Evolutionary conservation across 2,797 vertebrate species (phyloP), one percentile per base, ranked within the genome.

Genomic region (Gymnothorax javanicus): DNA sequence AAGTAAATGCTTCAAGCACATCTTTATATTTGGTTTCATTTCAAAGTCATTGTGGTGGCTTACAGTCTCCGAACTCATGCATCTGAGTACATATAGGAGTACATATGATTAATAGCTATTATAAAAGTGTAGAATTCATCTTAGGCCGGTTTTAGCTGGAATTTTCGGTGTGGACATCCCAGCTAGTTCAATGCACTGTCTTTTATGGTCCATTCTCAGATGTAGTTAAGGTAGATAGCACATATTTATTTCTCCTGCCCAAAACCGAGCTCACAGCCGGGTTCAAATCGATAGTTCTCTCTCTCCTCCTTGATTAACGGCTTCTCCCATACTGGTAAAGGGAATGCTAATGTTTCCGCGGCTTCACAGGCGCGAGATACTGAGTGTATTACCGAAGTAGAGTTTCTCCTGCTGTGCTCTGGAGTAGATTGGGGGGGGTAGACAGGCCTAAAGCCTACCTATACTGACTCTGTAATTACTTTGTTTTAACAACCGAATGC

Each of bases 241-340:
- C 54, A 25, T 57, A 23, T 82, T 58, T 13, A 27, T 82, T 27
- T 13, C 54, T 13, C 23, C 23, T 0, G 7, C 27, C 25, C 33
- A n/a, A 52, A 54, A 52, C 7, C 43, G 23, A 82, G 81, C 81
- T 59, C 56, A 27, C n/a, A 56, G 81, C 13, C 54, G 12, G 56
- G 25, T 33, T 11, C 50, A 43, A 85, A 85, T 71, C 84, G 69
- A 54, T n/a, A 54, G 17, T 54, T 54, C 54, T 82, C 43, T 54
- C 54, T 82, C 43, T 75, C 58, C 59, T 27, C 20, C 25, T 84
- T 84, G 83, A 84, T 84, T 64, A 84, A 64, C 17, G 27, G 2
- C 50, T 7, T 17, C 33, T 84, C 62, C 59, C 27, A 33, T 59
- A 4, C 58, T 7, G 83, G n/a, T 50, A 43, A 23, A 1, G 25